These are phyloP conservation scores for Hucho hucho DNA, from an alignment of 2,113 vertebrate species.

Conservation along the genomic window DNA sequence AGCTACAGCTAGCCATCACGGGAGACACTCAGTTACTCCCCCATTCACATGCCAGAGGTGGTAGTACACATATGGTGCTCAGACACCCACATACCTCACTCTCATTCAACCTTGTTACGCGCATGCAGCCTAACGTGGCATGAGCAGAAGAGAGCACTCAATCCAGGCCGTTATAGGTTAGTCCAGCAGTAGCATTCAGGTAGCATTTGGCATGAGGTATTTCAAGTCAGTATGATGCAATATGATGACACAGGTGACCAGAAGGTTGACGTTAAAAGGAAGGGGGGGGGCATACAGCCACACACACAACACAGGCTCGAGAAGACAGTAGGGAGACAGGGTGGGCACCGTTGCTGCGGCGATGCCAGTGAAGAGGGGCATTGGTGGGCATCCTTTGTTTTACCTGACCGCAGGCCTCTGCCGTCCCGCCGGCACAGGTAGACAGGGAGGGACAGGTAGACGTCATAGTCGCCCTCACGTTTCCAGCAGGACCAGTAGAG, in stretches of 20 bases:
- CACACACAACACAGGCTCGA: constrained; percentile 43
- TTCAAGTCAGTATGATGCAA: no score
- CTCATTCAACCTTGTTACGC: not conserved
- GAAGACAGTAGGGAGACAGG: constrained; percentile 44
- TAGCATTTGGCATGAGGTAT: no score
- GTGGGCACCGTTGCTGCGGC: constrained; percentile 40
- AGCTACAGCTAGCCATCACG: constrained; percentile 14
- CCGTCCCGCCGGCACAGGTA: constrained; percentile 78
- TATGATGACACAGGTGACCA: no score
- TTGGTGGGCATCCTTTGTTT: constrained; percentile 47
- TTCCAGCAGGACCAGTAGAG: constrained; percentile 85
- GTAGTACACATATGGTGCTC: not conserved
- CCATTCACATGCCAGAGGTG: constrained; percentile 2
- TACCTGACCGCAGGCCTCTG: constrained; percentile 80
- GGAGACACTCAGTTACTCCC: constrained; percentile 20
- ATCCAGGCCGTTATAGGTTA: no score
- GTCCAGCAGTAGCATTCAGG: no score
- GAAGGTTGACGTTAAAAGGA: constrained; percentile 8
- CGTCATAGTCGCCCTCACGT: constrained; percentile 80
- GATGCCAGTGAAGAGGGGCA: constrained; percentile 29
- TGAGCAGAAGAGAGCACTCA: no score
- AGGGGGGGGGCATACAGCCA: not conserved
- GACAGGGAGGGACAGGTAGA: constrained; percentile 80
- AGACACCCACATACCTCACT: constrained; percentile 7
- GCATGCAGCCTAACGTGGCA: no score